These are phyloP conservation scores for Luscinia megarhynchos DNA, from an alignment of 2,797 vertebrate species.

Conservation along the genomic window DNA sequence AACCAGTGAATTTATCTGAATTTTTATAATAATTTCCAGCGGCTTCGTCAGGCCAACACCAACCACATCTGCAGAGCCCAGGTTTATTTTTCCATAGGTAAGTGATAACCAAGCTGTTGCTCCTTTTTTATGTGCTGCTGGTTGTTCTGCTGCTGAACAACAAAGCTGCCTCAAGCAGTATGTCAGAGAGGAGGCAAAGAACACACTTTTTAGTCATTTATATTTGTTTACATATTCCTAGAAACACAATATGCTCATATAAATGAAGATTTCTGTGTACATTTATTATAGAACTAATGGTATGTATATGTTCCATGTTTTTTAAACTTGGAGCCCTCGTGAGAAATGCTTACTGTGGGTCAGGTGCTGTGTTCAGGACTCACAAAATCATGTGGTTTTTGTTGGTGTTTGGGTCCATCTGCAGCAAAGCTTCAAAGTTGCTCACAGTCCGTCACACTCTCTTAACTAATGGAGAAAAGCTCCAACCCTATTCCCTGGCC, in stretches of 20 bases:
- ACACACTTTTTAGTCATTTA: not conserved
- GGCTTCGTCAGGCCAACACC: not conserved
- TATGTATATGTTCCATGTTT: too few relatives aligned
- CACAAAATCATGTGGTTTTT: rapidly evolving
- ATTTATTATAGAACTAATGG: not conserved
- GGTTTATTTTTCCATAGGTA: not conserved
- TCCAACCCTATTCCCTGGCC: not conserved
- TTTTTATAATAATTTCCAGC: not conserved
- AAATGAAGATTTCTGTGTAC: not conserved
- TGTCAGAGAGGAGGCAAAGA: not conserved
- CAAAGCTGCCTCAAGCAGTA: rapidly evolving
- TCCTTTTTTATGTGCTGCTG: not conserved
- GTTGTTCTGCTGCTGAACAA: not conserved
- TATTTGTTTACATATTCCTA: not conserved
- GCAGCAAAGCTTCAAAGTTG: not conserved
- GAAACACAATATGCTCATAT: not conserved
- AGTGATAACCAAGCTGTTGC: not conserved
- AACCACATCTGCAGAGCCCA: not conserved
- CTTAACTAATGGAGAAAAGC: not conserved
- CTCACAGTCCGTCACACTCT: not conserved
- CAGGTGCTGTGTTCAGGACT: not conserved
- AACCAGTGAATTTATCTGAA: not conserved
- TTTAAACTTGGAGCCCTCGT: not conserved
- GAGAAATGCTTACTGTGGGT: not conserved
- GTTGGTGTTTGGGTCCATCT: not conserved